Percentiles rank a stretch among this genome's conserved stretches.
phyloP scores from a whole-genome alignment of 2,888 invertebrate genomes.

The Eupithecia subumbrata region DNA sequence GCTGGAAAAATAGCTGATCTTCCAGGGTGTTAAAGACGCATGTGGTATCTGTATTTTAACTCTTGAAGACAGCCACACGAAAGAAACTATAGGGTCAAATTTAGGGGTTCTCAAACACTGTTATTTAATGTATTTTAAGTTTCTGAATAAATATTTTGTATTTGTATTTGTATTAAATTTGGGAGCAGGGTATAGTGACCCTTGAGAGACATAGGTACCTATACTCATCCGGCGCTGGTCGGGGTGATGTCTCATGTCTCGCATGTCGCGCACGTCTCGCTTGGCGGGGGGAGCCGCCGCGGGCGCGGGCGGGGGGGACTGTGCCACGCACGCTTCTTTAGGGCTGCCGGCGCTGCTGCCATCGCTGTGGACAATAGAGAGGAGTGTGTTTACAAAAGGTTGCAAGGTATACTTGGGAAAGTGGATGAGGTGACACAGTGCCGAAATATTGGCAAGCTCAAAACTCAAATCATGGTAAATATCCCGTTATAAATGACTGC shows the following conservation, averaged over 20 bases:
- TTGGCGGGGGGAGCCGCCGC: constrained; percentile 52
- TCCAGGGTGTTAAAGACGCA: too few relatives aligned
- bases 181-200: not conserved
- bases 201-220: constrained; percentile 51
- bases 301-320: constrained; percentile 71
- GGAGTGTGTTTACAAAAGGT: not conserved
- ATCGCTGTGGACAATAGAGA: constrained; percentile 62
- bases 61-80: too few relatives aligned
- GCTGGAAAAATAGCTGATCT: too few relatives aligned
- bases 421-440: too few relatives aligned
- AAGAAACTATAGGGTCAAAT: not conserved
- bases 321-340: constrained; percentile 76
- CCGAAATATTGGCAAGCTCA: too few relatives aligned
- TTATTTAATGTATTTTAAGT: too few relatives aligned
- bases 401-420: not conserved
- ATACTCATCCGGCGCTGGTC: constrained; percentile 60
- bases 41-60: too few relatives aligned
- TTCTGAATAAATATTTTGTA: too few relatives aligned
- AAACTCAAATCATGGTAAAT: too few relatives aligned
- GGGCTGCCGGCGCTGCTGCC: constrained; percentile 80
- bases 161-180: too few relatives aligned
- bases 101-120: too few relatives aligned
- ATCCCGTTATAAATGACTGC: too few relatives aligned
- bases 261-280: constrained; percentile 50
- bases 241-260: constrained; percentile 44